Evolutionary conservation across 2,888 invertebrate species (phyloP), one percentile per base, ranked within the genome.

Genomic region (Adelognathus sp.): DNA sequence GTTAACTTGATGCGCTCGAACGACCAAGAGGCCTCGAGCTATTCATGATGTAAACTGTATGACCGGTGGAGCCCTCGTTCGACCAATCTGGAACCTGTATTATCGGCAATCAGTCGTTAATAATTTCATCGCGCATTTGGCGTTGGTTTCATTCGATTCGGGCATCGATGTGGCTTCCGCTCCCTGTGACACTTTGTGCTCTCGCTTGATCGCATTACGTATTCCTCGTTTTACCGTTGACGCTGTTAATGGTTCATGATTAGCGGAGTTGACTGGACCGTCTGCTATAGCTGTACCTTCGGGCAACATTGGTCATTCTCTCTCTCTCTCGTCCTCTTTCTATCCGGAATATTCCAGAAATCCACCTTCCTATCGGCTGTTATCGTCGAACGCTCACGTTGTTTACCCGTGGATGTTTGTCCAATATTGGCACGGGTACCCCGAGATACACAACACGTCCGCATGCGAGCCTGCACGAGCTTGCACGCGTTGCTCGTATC

Each of bases 121-220:
- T 86, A 83, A 86, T 87, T 83, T 81, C 79, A 77, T 81, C 67
- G 81, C 71, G 79, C 81, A 81, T 82, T 86, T 84, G n/a, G 82
- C 82, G 81, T 81, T 81, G 81, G 76, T 76, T 83, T 83, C 81
- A 82, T 85, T 85, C 76, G 84, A 85, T 79, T 82, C 64, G 29
- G 33, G 46, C 33, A 67, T 39, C 52, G 46, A 61, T 36, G 29
- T 76, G 75, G 79, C 61, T 60, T 56, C 73, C 70, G 33, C 24
- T n/a, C 11, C 21, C 18, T 33, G n/a, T 36, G 31, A 21, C 31
- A 52, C 46, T 52, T 24, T 11, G n/a, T n/a, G 33, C 14, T 24
- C 27, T 74, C 66, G 9, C 18, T n/a, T 27, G 11, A 36, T 41
- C 36, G 27, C 29, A 31, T 21, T 33, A 11, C 44, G 44, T 33